Evolutionary conservation across 2,888 invertebrate species (phyloP).

Genomic region (Pristionchus maxplancki): DNA sequence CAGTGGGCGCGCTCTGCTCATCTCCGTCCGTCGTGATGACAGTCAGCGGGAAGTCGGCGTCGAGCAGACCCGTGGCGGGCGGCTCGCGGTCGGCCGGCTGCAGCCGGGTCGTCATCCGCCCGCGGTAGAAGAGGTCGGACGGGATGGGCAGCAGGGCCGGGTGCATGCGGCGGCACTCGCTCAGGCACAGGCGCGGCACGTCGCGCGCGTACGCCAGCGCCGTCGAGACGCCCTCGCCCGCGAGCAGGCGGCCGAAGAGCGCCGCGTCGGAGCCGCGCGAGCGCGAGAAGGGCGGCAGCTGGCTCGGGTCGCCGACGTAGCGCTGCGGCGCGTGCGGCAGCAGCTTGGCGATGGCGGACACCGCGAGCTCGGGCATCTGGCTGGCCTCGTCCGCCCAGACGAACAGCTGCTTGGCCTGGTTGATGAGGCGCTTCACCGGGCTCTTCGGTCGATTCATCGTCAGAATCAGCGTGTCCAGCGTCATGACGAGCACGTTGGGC

Average conservation of each 20-base stretch:
- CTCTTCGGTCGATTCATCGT: background rate
- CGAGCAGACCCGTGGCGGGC: background rate
- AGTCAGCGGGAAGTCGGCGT: background rate
- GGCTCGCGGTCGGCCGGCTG: background rate
- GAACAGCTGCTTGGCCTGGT: background rate
- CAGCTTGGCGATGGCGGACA: background rate
- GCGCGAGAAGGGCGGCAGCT: background rate
- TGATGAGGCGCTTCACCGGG: background rate
- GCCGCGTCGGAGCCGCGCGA: background rate
- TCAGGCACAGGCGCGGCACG: background rate
- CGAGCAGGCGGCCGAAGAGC: background rate
- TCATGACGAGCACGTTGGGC: background rate
- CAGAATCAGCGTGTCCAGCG: background rate
- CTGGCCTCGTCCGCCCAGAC: background rate
- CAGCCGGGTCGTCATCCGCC: background rate
- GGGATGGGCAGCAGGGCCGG: background rate
- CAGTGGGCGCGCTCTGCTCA: background rate
- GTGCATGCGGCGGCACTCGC: background rate
- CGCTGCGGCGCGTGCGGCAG: background rate
- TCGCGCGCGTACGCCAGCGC: background rate
- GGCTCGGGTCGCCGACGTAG: background rate
- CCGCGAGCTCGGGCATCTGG: background rate
- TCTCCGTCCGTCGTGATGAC: background rate
- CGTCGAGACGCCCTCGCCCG: background rate
- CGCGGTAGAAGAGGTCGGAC: background rate